Evolutionary conservation across 2,888 invertebrate species (phyloP), one percentile per base, ranked within the genome.

Genomic region (Incurvaria masculella): DNA sequence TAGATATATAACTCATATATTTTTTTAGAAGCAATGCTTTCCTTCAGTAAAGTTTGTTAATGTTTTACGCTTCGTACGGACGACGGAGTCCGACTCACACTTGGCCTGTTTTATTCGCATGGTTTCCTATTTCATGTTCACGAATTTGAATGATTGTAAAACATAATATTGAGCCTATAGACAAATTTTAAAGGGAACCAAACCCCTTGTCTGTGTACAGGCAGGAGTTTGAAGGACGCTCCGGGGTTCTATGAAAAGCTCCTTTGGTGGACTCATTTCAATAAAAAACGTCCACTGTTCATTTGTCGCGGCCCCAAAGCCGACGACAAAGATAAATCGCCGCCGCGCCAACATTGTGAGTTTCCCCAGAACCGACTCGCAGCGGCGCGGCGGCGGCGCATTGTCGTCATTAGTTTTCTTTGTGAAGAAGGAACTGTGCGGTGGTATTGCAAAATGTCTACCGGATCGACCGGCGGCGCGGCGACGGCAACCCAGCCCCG

Each of bases 401-500:
- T 33, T 33, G 33, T 33, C 14, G 33, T 33, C 33, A 33, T 33
- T 33, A 33, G 33, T 33, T 33, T 33, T 33, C 33, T 33, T 33
- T 33, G 33, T 33, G 33, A 33, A 33, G 11, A 11, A 33, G 33
- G 14, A 23, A 33, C 33, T 33, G 11, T 4, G 14, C 33, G 11
- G 33, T n/a, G 33, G 33, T 33, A 33, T 33, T 33, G 33, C 33
- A 33, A 33, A 33, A 33, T 33, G 33, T 33, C 33, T 33, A n/a
- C 33, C 33, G 33, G 33, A 33, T 33, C 33, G 33, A 33, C 53
- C 53, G 52, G 21, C 56, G 59, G 49, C 56, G 59, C 46, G 55
- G 60, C 54, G 59, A 61, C 48, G 63, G 61, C 47, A 57, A 58
- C 44, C 61, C 61, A 52, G 59, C 57, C 47, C 52, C 52, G 42